Percentiles rank a stretch among this genome's conserved stretches.
phyloP scores from a whole-genome alignment of 2,113 vertebrate genomes.

The Hoplias malabaricus region DNA sequence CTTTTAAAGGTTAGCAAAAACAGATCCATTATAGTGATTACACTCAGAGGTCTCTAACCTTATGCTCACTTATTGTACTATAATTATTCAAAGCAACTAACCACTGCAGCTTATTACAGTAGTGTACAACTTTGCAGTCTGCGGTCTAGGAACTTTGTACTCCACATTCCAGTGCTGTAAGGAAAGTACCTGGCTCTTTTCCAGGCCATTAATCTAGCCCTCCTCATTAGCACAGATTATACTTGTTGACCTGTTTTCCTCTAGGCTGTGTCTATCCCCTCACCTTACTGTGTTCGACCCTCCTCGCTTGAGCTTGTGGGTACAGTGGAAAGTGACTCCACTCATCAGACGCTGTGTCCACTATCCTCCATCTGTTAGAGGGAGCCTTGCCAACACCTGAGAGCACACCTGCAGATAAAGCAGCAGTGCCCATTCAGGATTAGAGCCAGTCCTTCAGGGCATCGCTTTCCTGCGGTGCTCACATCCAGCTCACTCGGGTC shows the following conservation, averaged over 20 bases:
- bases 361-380: constrained; percentile 18
- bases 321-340: neutral
- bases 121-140: neutral
- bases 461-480: neutral
- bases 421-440: constrained; percentile 19
- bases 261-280: neutral
- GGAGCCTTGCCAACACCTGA: constrained; percentile 17
- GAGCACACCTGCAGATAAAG: constrained; percentile 27
- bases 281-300: neutral
- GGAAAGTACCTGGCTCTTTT: neutral
- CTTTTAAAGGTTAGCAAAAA: neutral
- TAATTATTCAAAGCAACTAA: constrained; percentile 20
- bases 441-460: constrained; percentile 2
- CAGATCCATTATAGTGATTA: neutral
- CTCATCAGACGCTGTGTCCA: constrained; percentile 21
- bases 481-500: constrained; percentile 18
- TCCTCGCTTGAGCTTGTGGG: constrained; percentile 5
- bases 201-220: neutral
- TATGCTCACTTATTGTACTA: constrained; percentile 20
- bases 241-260: constrained; percentile 31
- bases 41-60: constrained; percentile 6
- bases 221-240: constrained; percentile 33
- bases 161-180: constrained; percentile 13
- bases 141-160: constrained; percentile 2
- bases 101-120: neutral